A percentile compares a stretch with the other conserved stretches of the same genome.
These are phyloP conservation scores for Escarpia spicata DNA, from an alignment of 2,888 invertebrate species.

Conservation along the genomic window DNA sequence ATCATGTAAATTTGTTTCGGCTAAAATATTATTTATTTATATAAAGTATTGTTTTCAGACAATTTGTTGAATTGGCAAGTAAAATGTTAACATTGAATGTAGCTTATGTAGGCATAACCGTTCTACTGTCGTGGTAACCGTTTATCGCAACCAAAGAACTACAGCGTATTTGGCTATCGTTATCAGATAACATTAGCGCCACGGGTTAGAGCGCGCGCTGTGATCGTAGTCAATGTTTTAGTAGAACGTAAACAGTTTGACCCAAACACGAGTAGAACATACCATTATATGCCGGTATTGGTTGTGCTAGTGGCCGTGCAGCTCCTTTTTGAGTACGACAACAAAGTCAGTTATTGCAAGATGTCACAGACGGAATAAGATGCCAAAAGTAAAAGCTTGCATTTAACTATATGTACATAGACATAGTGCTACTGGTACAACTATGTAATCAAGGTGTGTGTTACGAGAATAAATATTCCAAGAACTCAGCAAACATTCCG, in stretches of 20 bases:
- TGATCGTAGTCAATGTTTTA: constrained; percentile 7
- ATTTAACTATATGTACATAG: not conserved
- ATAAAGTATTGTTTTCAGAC: not conserved
- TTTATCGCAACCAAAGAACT: not conserved
- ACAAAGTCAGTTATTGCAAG: not conserved
- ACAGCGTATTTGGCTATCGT: not conserved
- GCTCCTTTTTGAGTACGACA: not conserved
- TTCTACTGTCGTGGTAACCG: not conserved
- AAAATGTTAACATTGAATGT: not conserved
- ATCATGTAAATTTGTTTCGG: too few species aligned
- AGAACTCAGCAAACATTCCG: too few species aligned
- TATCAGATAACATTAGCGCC: constrained; percentile 19
- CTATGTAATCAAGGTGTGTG: not conserved
- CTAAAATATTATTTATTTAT: not conserved
- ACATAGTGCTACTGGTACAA: not conserved
- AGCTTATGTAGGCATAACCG: not conserved
- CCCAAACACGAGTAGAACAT: not conserved
- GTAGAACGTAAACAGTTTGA: not conserved
- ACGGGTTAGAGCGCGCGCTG: not conserved
- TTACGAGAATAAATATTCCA: too few species aligned
- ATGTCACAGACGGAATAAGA: not conserved
- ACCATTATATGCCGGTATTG: not conserved
- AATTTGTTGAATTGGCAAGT: not conserved
- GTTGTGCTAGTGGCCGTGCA: not conserved
- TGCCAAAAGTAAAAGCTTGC: constrained; percentile 19